Evolutionary conservation across 2,888 invertebrate genomes (phyloP).

Genomic region (Bugulina stolonifera): DNA sequence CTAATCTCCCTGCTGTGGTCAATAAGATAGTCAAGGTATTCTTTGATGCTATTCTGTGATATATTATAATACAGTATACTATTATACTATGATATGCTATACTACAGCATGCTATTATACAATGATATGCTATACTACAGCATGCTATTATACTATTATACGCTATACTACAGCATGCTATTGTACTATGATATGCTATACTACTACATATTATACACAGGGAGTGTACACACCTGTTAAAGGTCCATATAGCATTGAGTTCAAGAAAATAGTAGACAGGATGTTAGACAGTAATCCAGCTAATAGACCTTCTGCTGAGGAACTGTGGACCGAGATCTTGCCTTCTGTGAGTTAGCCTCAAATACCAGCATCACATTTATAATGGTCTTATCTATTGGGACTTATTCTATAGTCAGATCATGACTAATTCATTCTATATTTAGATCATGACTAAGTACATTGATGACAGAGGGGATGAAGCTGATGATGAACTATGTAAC

Average conservation of each 20-base stretch:
- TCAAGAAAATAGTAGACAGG: constrained; percentile 61
- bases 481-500: constrained; percentile 19
- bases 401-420: too few relatives aligned
- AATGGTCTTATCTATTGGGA: too few relatives aligned
- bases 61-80: neutral
- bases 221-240: constrained; percentile 65
- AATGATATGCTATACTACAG: too few relatives aligned
- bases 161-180: neutral
- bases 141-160: neutral
- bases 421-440: too few relatives aligned
- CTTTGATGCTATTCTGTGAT: neutral
- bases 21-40: constrained; percentile 67
- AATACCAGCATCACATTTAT: too few relatives aligned
- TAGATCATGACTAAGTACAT: constrained; percentile 12
- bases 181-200: too few relatives aligned
- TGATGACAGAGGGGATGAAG: constrained; percentile 1
- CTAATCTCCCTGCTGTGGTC: constrained; percentile 67
- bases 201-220: constrained; percentile 45
- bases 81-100: neutral
- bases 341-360: constrained; percentile 45
- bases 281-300: constrained; percentile 63
- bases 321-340: constrained; percentile 56
- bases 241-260: constrained; percentile 61
- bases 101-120: neutral
- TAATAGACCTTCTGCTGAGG: constrained; percentile 61